Base-by-base conservation (phyloP, 2,113 vertebrate genomes). In the Pseudopipra pipra region DNA sequence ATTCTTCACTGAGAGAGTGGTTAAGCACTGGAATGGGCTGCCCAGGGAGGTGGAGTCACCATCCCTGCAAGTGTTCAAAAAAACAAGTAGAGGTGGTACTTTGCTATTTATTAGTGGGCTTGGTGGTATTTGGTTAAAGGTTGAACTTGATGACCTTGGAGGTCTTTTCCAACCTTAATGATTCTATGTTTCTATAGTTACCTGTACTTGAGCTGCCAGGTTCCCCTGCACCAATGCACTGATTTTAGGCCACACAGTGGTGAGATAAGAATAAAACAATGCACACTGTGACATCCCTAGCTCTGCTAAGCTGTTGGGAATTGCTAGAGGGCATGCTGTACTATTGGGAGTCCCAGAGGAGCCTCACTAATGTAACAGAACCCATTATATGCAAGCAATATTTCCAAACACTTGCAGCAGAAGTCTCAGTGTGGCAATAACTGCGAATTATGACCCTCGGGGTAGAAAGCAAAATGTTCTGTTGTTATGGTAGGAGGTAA, bases 391-490 rank as follows among this genome's bases (percentile, higher is more conserved):
- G 58, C 65, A 68, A 87, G 76, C 68, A 70, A 5, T 54, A 77
- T 94, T 86, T 92, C 67, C 91, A 89, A 92, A 79, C 56, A 65
- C 46, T 95, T 74, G 84, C 65, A 80, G 51, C 72, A 84, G 80
- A 66, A 74, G 25, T 30, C 91, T 87, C 87, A 71, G 1, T 1
- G 54, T 33, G 25, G 55, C 84, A 87, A 83, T 96, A 92, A 84
- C 55, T 17, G 63, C 49, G 24, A 92, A 47, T 95, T 94, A 83
- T 13, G 52, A 47, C 62, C 52, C 74, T 87, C 2, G 0, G 47
- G 85, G 61, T 55, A 35, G 56, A 43, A 87, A 82, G 62, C 11
- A 80, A 68, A 86, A 47, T 20, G 58, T 70, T 90, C 63, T 56
- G 51, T 49, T 81, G 55, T 85, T 92, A 30, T 39, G n/a, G 58